Percentiles rank a stretch among this genome's conserved stretches.
phyloP scores from a whole-genome alignment of 2,113 vertebrate genomes.

The Toxotes chatareus region DNA sequence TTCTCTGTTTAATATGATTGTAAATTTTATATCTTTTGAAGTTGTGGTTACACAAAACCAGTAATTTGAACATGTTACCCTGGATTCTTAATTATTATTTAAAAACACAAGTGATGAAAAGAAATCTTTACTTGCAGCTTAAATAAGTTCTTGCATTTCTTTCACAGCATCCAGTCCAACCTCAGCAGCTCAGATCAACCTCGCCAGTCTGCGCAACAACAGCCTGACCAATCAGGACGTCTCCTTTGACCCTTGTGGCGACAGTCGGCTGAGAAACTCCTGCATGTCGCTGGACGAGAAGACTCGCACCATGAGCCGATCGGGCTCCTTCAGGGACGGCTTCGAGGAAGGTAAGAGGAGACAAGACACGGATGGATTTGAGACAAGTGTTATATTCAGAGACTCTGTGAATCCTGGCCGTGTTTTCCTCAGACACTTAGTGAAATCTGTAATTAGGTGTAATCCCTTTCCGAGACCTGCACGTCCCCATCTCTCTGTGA shows the following conservation, averaged over 20 bases:
- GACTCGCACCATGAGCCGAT: slow-evolving; percentile 96
- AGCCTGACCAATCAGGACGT: slow-evolving; percentile 93
- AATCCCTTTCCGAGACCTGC: slow-evolving; percentile 35
- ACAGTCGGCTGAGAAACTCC: slow-evolving; percentile 94
- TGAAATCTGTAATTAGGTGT: slow-evolving; percentile 42
- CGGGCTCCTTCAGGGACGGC: slow-evolving; percentile 97
- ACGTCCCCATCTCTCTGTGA: not conserved
- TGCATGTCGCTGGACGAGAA: slow-evolving; percentile 98
- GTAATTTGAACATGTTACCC: not conserved
- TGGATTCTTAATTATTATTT: too few species aligned
- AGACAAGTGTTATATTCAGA: not conserved
- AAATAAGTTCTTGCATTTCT: not conserved
- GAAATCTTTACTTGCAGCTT: not conserved
- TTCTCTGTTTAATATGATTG: too few species aligned
- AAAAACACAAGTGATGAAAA: not conserved
- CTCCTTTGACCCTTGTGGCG: slow-evolving; percentile 88
- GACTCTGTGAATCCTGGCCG: not conserved
- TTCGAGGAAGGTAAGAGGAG: slow-evolving; percentile 94
- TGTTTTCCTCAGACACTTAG: not conserved
- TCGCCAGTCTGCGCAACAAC: slow-evolving; percentile 91
- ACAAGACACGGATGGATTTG: not conserved
- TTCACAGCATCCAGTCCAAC: slow-evolving; percentile 90
- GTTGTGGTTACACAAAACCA: too few species aligned
- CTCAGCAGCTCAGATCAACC: slow-evolving; percentile 89
- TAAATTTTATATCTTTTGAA: too few species aligned